Base-by-base conservation (phyloP, 2,888 invertebrate species). In the Cyclophora albipunctata region DNA sequence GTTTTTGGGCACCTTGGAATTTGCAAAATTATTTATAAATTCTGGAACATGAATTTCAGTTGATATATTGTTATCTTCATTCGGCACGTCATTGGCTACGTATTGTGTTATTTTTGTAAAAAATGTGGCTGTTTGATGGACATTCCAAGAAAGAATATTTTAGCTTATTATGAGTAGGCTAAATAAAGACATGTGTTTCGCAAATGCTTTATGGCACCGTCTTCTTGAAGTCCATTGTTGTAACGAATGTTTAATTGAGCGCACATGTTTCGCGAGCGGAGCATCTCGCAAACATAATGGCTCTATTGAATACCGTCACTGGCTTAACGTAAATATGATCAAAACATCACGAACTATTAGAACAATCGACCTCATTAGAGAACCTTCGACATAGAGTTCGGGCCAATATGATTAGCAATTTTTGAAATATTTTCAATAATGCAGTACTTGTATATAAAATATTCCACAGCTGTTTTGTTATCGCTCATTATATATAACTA, bases 81-180 rank as follows among this genome's bases (percentile, higher is more conserved):
- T 60, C 47, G 52, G 50, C 54, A 59, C 64, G 72, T 81, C 82
- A 82, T 82, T 82, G 55, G 59, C 63, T 67, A 72, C 66, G 60
- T 64, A 65, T 67, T 60, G 63, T 61, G 62, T 20, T 20, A 20
- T 64, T 69, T 73, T 59, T 68, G 64, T 65, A 71, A 67, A 62
- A 20, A 20, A 20, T 20, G 20, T 20, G 20, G 20, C 20, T 20
- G 20, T 20, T 20, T 20, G 20, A 2, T 20, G 1, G 20, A 37
- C 4, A 3, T 35, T 34, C 37, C 7, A 5, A 45, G 47, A 54
- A 5, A 45, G 47, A 54, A 49, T 54, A 66, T 37, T 37, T 37
- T 37, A 5, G 5, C 37, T 37, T 5, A 37, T 37, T 37, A 20
- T 20, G 20, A 20, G 20, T 20, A 37, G 5, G 37, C 37, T 37